Conservation (phyloP, 2,113 vertebrate genomes). For the Sinocyclocheilus grahami region DNA sequence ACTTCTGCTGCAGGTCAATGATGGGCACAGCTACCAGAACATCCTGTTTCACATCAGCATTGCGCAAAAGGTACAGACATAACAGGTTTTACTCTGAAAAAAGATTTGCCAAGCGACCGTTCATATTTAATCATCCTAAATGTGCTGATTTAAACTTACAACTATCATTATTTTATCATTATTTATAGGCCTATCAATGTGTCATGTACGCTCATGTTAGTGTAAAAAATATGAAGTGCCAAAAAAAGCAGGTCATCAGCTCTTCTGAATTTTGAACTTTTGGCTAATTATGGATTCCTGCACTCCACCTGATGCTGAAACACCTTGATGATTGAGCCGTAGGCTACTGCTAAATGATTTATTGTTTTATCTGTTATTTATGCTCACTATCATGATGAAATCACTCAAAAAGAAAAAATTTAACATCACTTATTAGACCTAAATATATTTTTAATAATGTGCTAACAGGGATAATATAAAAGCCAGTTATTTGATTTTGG, state of each 20-base stretch:
- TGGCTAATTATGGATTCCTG: slow-evolving; percentile 22
- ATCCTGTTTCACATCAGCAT: slow-evolving; percentile 80
- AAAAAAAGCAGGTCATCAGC: neutral
- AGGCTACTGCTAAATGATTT: neutral
- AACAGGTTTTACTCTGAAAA: neutral
- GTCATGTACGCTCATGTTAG: slow-evolving; percentile 20
- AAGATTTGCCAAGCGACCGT: neutral
- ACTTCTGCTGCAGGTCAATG: slow-evolving; percentile 83
- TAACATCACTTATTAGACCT: neutral
- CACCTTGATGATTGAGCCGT: slow-evolving; percentile 2
- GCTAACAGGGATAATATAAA: neutral
- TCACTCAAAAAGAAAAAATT: neutral
- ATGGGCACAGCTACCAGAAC: slow-evolving; percentile 88
- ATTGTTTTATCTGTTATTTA: neutral
- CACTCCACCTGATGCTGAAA: neutral
- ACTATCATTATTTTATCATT: neutral
- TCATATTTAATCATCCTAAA: neutral
- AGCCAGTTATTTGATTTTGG: neutral
- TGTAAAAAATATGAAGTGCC: neutral
- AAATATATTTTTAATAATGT: neutral
- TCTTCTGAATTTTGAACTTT: slow-evolving; percentile 17
- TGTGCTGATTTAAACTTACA: neutral
- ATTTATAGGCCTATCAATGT: slow-evolving; percentile 20
- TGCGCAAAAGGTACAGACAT: slow-evolving; percentile 76
- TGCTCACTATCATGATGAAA: slow-evolving; percentile 36